Base-by-base conservation (phyloP, 2,888 invertebrate genomes). In the Rhamphomyia laevipes region DNA sequence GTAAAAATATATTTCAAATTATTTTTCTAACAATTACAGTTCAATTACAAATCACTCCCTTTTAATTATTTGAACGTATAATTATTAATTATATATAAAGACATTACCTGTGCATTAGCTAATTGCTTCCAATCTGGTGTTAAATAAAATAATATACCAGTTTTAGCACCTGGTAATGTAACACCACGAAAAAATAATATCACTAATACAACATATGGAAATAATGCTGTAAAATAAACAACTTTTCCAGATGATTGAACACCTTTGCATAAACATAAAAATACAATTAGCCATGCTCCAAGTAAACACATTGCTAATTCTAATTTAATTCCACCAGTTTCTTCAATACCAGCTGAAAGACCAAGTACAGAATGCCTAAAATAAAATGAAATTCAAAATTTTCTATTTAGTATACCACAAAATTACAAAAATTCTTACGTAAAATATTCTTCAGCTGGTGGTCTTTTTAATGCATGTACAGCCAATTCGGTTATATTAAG, bases 231-330 rank as follows among this genome's bases (percentile, higher is more conserved):
- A 60, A 84, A 84, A 63, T 85, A 85, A 17, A 84, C 84, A 48
- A 84, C 83, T 74, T 86, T 86, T 58, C 86, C 86, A 17, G 85
- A 84, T 51, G 83, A 84, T 66, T 86, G 84, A 12, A 86, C 84
- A 30, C 86, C 85, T 70, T 85, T 86, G 68, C 83, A 84, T 40
- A 86, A 74, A 59, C 85, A 86, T 42, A 85, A 73, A 61, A 85
- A 85, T 18, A 86, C 84, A 55, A 86, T 83, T 47, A 80, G 63
- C 89, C 89, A 90, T 49, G 87, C 86, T 47, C 81, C 72, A 2
- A 87, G 72, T 12, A 90, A 74, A 63, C 86, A 86, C 4, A 78
- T 68, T 4, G 85, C 86, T 71, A 90, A 75, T 49, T 82, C 78
- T 70, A 78, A 76, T 52, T 78, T 76, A 51, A 84, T 74, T 52